Conservation (phyloP, 2,888 invertebrate species). For the Trachelus stipa region DNA sequence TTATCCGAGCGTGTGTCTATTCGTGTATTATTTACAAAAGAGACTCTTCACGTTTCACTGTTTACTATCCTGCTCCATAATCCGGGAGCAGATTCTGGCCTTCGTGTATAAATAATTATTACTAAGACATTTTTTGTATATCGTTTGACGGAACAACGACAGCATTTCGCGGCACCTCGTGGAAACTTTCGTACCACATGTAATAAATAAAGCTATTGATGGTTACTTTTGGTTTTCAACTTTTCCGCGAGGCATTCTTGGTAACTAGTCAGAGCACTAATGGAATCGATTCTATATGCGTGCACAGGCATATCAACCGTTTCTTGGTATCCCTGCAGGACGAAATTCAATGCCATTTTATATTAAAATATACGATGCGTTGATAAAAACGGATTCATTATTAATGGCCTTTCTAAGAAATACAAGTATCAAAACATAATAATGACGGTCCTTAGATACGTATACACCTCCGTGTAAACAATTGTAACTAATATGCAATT, state of each 20-base stretch:
- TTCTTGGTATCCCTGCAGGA: not conserved
- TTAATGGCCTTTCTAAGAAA: not conserved
- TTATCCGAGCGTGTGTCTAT: not conserved
- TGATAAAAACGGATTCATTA: not conserved
- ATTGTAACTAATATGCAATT: not conserved
- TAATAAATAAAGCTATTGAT: not conserved
- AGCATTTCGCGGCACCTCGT: not conserved
- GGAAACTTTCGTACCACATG: not conserved
- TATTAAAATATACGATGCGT: not conserved
- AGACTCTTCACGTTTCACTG: not conserved
- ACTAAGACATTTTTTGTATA: not conserved
- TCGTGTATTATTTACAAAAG: not conserved
- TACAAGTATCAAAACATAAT: not conserved
- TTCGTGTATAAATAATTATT: not conserved
- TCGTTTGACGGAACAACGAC: not conserved
- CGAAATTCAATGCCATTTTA: not conserved
- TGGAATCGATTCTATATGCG: not conserved
- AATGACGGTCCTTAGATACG: not conserved
- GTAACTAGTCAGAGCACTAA: not conserved
- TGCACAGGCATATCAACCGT: not conserved
- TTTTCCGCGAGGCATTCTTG: not conserved
- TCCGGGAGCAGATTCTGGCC: not conserved
- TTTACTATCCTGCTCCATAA: not conserved
- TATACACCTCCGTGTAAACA: not conserved
- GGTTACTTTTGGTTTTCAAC: not conserved